Base-by-base conservation (phyloP, 2,888 invertebrate species). In the Panzeria rudis region DNA sequence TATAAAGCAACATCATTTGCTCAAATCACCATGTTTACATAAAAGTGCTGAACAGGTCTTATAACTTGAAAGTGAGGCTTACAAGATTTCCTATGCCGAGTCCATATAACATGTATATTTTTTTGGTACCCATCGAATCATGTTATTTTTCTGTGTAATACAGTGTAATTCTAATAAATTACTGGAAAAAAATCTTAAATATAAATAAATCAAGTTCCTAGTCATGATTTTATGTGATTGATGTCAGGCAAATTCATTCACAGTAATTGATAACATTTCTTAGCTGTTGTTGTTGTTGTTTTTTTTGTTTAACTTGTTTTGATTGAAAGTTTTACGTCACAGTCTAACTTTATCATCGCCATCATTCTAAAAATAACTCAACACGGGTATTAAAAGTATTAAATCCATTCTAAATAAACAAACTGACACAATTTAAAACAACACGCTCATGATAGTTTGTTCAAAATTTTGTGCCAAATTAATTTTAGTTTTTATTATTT, bases 261-360 rank as follows among this genome's bases (percentile, higher is more conserved):
- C 66, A 35, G 17, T 13, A 47, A 32, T 35, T 35, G 66, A 68
- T 68, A 68, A 35, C 50, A 50, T 32, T 50, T 5, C 13, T 25
- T 9, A 5, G n/a, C 11, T 38, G n/a, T 6, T n/a, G 5, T 23
- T 15, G 9, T 25, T 23, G 20, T 20, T 41, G 23, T 15, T 8
- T 15, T 23, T 29, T 17, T 62, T 6, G 3, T 38, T 61, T 32
- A 2, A n/a, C 1, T 32, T 15, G 15, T 11, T 25, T 6, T 69
- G 54, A 5, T 52, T 69, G 38, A n/a, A 38, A 32, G 8, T 44
- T 32, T 47, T 41, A 41, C 41, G 9, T 69, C n/a, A 69, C 23
- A 52, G 35, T 38, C 8, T 11, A 54, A 15, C 13, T 23, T 54
- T 25, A 54, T 52, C 5, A 52, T 5, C 13, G 25, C 23, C 52